Conservation (phyloP, 2,888 invertebrate species). For the Eupelmus urozonus region DNA sequence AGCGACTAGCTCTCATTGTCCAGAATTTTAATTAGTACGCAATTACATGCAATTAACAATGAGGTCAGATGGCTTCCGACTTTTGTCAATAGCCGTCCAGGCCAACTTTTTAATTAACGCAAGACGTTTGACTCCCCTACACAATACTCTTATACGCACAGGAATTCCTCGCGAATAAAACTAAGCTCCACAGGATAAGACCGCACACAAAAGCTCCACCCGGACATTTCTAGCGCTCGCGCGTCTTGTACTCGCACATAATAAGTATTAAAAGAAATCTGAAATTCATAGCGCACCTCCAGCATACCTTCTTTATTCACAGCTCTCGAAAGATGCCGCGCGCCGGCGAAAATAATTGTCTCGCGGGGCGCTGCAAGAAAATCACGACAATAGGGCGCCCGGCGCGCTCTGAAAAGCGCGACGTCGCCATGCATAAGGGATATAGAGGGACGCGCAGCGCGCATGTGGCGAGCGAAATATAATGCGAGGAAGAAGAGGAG, state of each 20-base stretch:
- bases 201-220: too few species aligned
- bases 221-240: neutral
- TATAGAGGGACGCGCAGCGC: too few species aligned
- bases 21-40: neutral
- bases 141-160: too few species aligned
- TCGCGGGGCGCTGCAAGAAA: constrained; percentile 14
- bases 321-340: neutral
- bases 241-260: neutral
- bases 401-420: neutral
- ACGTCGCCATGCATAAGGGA: constrained; percentile 28
- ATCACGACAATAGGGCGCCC: constrained; percentile 31
- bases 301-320: too few species aligned
- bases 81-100: too few species aligned
- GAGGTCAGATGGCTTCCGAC: too few species aligned
- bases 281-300: neutral
- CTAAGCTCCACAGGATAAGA: too few species aligned
- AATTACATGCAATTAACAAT: neutral
- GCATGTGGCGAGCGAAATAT: too few species aligned
- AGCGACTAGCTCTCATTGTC: too few species aligned
- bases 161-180: too few species aligned
- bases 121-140: too few species aligned
- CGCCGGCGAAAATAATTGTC: constrained; percentile 14
- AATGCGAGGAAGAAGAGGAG: neutral
- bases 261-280: neutral
- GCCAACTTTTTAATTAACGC: too few species aligned